Percentiles rank a stretch among this genome's conserved stretches.
These are phyloP conservation scores for Nemotelus pantherinus DNA, from an alignment of 2,888 invertebrate species.

Conservation along the genomic window DNA sequence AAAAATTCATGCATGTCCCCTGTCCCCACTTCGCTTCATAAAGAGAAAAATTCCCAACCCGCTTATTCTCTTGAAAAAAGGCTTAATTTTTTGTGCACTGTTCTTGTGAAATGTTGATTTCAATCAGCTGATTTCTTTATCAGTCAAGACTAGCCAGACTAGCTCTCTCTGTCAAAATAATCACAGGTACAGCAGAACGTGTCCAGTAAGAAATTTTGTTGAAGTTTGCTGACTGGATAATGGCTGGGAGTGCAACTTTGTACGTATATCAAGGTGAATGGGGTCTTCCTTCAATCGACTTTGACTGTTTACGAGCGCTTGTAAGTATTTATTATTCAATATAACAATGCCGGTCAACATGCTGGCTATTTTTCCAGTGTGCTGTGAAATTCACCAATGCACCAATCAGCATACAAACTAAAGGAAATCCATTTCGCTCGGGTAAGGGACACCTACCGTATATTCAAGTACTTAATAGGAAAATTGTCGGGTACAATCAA, in stretches of 20 bases:
- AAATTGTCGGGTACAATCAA: conserved; percentile 72
- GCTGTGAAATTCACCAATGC: conserved; percentile 80
- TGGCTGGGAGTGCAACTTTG: conserved; percentile 66
- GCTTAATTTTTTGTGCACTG: too few species aligned
- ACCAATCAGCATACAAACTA: conserved; percentile 75
- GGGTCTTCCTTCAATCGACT: conserved; percentile 86
- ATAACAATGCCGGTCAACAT: background rate
- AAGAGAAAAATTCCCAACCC: too few species aligned
- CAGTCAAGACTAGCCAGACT: too few species aligned
- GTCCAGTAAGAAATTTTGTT: background rate
- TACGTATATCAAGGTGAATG: conserved; percentile 88
- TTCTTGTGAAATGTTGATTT: conserved; percentile 49
- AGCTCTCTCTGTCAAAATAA: too few species aligned
- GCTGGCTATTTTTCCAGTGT: conserved; percentile 63
- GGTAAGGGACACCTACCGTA: conserved; percentile 79
- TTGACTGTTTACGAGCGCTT: conserved; percentile 82
- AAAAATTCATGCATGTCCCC: too few species aligned
- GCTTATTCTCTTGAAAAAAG: too few species aligned
- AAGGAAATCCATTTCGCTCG: conserved; percentile 77
- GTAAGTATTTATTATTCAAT: conserved; percentile 66
- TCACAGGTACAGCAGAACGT: background rate
- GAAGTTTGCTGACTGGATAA: conserved; percentile 48
- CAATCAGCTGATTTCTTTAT: background rate
- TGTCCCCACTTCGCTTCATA: too few species aligned
- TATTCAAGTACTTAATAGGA: conserved; percentile 68